Base-by-base conservation (phyloP, 2,888 invertebrate genomes). In the Bibio marci region DNA sequence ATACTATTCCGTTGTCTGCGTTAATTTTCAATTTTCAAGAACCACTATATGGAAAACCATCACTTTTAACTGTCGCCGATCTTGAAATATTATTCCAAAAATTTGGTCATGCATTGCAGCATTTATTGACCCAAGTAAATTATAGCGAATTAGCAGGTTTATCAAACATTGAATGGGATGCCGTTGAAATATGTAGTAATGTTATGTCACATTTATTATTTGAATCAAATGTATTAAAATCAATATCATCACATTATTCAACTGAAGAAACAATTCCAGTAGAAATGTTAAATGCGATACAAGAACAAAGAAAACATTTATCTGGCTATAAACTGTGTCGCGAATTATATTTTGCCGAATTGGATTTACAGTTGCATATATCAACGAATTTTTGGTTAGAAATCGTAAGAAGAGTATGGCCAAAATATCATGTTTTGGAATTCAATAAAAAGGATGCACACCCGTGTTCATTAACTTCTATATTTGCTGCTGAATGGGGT, bases 141-240 rank as follows among this genome's bases (percentile, higher is more conserved):
- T 87, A 85, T 58, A 72, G 80, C 1, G 88, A 91, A 56, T 72
- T 90, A 0, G 75, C 88, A 3, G 92, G 92, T 1, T 62, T 82
- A 17, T 78, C 79, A 0, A 86, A 85, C 56, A 72, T 94, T 1
- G 95, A 95, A 64, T 91, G 90, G 88, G 97, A 97, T 59, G 83
- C 87, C 1, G 78, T 83, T 0, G 80, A 82, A 53, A 73, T 90
- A 1, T 78, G 81, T 43, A 79, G 85, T 1, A 70, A 83, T 49
- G 82, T 95, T 39, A 71, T 95, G 72, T 67, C 71, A 1, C 77
- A 80, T 53, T 88, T 86, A 76, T 59, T 87, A 7, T 76, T 75
- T 46, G 76, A 83, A 48, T 67, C 74, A 0, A 52, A 63, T 17
- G 66, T 68, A 3, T 56, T 73, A 26, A 64, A 67, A 49, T 62